These are phyloP conservation scores for Venusia cambrica DNA, from an alignment of 2,888 invertebrate genomes.

Conservation along the genomic window DNA sequence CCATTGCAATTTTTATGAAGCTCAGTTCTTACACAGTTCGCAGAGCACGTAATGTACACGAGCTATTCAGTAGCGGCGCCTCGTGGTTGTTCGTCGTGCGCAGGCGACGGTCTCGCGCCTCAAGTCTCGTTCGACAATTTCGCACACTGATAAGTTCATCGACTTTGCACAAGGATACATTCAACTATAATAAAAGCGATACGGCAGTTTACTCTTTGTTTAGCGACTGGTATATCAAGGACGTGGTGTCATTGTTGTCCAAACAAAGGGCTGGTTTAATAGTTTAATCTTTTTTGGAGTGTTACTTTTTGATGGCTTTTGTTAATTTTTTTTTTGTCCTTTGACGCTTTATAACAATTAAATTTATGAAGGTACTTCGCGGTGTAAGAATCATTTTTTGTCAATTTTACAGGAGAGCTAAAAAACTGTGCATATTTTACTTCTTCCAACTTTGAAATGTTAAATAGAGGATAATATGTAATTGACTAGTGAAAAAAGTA, in stretches of 20 bases:
- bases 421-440: no score
- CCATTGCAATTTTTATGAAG: constrained; percentile 32
- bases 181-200: constrained; percentile 49
- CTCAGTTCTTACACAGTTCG: background rate
- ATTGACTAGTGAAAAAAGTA: no score
- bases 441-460: no score
- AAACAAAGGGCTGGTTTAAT: constrained; percentile 25
- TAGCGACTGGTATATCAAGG: constrained; percentile 31
- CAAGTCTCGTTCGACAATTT: constrained; percentile 71
- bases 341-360: no score
- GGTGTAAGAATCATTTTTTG: no score
- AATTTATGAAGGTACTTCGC: no score
- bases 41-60: constrained; percentile 35
- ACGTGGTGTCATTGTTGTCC: constrained; percentile 35
- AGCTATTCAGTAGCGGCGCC: background rate
- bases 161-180: constrained; percentile 59
- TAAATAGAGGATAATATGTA: no score
- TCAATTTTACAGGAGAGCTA: no score
- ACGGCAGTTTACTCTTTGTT: constrained; percentile 48
- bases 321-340: no score
- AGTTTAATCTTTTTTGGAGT: constrained; percentile 6
- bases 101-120: constrained; percentile 53
- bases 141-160: constrained; percentile 75
- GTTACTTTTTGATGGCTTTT: constrained; percentile 2
- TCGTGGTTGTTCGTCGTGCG: constrained; percentile 27